Conservation (phyloP, 2,888 invertebrate genomes). For the Argynnis bischoffii region DNA sequence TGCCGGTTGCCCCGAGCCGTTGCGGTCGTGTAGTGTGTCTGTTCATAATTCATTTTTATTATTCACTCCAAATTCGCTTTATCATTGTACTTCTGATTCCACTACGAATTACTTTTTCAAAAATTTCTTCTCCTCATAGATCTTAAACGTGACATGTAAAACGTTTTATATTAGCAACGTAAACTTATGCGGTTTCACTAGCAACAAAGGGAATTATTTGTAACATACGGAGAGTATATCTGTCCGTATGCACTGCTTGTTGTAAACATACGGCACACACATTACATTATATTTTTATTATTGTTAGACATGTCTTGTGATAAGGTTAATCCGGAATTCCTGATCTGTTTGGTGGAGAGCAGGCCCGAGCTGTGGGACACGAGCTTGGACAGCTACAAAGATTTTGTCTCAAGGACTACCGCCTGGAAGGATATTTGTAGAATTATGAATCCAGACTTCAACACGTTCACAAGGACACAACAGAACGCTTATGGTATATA, state of each 20-base stretch:
- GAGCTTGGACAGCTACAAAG: constrained; percentile 10
- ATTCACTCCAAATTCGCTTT: too few relatives aligned
- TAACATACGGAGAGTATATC: too few relatives aligned
- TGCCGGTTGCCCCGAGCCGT: not conserved
- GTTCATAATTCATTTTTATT: not conserved
- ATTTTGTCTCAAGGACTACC: not conserved
- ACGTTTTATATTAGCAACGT: too few relatives aligned
- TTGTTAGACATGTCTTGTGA: not conserved
- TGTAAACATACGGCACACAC: too few relatives aligned
- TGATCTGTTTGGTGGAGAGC: constrained; percentile 24
- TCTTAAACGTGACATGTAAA: too few relatives aligned
- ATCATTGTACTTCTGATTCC: too few relatives aligned
- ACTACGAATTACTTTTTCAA: too few relatives aligned
- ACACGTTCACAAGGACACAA: constrained; percentile 5
- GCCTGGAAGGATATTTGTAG: constrained; percentile 27
- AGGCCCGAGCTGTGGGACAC: constrained; percentile 28
- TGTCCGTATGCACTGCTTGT: too few relatives aligned
- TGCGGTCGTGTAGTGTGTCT: not conserved
- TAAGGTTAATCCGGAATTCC: constrained; percentile 19
- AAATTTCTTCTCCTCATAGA: too few relatives aligned
- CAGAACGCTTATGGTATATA: constrained; percentile 16
- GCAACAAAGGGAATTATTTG: too few relatives aligned
- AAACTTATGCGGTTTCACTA: too few relatives aligned
- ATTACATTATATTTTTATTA: too few relatives aligned
- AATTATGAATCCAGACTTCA: constrained; percentile 12